Conservation (phyloP, 1,140 invertebrate genomes). For the Cydia pomonella region DNA sequence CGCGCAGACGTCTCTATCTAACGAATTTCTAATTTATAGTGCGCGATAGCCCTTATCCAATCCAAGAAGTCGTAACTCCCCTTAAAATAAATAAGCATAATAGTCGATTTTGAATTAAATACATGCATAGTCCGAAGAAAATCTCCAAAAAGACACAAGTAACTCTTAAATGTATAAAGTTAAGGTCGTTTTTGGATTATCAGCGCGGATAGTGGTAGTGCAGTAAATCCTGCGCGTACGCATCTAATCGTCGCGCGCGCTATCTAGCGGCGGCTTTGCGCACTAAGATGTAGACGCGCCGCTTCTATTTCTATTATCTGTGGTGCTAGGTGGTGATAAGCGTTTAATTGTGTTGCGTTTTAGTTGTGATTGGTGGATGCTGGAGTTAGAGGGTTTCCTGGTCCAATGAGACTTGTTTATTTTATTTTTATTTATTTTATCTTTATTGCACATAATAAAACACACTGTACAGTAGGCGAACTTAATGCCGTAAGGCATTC, state of each 20-base stretch:
- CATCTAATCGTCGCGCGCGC: constrained; percentile 68
- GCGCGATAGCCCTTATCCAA: constrained; percentile 51
- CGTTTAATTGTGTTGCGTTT: constrained; percentile 56
- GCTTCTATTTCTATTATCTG: constrained; percentile 56
- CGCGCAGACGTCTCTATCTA: constrained; percentile 69
- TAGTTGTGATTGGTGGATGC: neutral
- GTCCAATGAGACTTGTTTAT: neutral
- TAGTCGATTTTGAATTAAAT: neutral
- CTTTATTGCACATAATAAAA: no score
- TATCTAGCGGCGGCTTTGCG: constrained; percentile 75
- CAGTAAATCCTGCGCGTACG: constrained; percentile 66
- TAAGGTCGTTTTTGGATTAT: neutral
- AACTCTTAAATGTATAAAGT: neutral
- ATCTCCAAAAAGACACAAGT: neutral
- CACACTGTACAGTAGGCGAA: no score
- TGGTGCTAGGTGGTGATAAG: constrained; percentile 66
- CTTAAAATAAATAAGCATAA: neutral
- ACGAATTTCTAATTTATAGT: constrained; percentile 78
- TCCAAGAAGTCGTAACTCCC: neutral
- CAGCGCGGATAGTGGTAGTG: constrained; percentile 23
- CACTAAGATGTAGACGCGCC: constrained; percentile 60
- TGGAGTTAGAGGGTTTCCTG: neutral
- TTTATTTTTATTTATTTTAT: no score
- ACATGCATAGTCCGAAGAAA: neutral
- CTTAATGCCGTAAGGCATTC: no score